These are phyloP conservation scores for Aphelinus atriplicis DNA, from an alignment of 1,140 invertebrate genomes.

Conservation along the genomic window DNA sequence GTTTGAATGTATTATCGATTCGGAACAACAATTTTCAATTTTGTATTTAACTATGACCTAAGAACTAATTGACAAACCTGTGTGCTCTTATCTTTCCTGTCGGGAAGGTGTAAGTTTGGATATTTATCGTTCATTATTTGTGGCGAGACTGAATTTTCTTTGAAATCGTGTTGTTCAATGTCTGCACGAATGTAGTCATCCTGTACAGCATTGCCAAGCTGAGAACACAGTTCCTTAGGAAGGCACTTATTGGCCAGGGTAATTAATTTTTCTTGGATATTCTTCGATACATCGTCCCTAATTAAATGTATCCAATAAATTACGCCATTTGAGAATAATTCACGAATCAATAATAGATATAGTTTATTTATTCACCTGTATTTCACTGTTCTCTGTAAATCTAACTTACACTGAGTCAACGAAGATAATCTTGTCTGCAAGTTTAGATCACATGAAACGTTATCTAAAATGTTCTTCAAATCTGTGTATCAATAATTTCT, in stretches of 20 bases:
- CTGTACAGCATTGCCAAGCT: not conserved
- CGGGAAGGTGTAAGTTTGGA: not conserved
- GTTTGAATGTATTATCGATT: not conserved
- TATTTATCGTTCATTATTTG: not conserved
- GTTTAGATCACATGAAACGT: too few relatives aligned
- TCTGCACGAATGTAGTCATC: slow-evolving; percentile 1
- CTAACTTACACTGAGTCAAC: slow-evolving; percentile 1
- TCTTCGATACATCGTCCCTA: not conserved
- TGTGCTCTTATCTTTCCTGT: not conserved
- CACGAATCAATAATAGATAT: not conserved
- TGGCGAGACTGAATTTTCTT: not conserved
- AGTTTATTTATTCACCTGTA: not conserved
- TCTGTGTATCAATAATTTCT: too few relatives aligned
- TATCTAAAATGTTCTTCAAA: too few relatives aligned
- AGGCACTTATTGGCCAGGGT: not conserved
- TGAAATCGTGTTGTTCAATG: not conserved
- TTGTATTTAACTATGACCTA: not conserved
- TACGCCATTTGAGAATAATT: not conserved
- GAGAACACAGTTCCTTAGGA: not conserved
- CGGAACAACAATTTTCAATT: not conserved
- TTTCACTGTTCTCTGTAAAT: not conserved
- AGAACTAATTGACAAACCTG: not conserved
- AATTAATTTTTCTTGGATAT: not conserved
- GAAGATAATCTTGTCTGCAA: not conserved
- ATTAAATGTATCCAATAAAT: not conserved